Evolutionary conservation across 2,888 invertebrate genomes (phyloP).

Genomic region (Lucinisca nassula): DNA sequence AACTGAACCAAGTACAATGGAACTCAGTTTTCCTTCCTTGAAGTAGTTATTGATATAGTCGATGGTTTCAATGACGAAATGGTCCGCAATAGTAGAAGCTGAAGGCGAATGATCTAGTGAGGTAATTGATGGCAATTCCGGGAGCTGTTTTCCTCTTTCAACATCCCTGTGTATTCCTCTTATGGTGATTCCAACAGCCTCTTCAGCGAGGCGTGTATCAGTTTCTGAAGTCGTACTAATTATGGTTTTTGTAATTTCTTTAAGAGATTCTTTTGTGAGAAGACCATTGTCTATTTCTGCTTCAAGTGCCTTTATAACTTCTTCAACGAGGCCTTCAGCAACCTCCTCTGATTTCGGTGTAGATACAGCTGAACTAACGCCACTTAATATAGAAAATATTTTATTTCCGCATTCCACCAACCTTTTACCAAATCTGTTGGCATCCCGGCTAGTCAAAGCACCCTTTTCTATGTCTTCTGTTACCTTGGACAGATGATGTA

Average conservation of each 20-base stretch:
- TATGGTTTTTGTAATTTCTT: conserved; percentile 67
- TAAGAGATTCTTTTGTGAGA: conserved; percentile 62
- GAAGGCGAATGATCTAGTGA: conserved; percentile 46
- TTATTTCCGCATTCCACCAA: conserved; percentile 66
- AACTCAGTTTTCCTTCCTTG: conserved; percentile 22
- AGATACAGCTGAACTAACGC: background rate
- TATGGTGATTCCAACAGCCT: conserved; percentile 35
- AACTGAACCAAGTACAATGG: conserved; percentile 38
- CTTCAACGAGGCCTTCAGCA: conserved; percentile 64
- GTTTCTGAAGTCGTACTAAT: conserved; percentile 34
- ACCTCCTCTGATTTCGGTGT: conserved; percentile 29
- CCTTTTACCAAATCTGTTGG: conserved; percentile 53
- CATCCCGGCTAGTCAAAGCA: conserved; percentile 24
- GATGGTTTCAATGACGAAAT: conserved; percentile 63
- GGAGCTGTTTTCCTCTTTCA: conserved; percentile 32
- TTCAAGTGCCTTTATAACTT: conserved; percentile 66
- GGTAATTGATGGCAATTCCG: conserved; percentile 45
- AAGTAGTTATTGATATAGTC: conserved; percentile 63
- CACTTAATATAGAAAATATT: conserved; percentile 28
- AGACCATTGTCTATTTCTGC: conserved; percentile 63
- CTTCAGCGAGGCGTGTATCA: conserved; percentile 48
- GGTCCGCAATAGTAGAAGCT: conserved; percentile 57
- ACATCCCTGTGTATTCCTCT: conserved; percentile 50
- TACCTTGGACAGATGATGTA: conserved; percentile 39
- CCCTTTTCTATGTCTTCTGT: conserved; percentile 56